Evolutionary conservation across 2,113 vertebrate genomes (phyloP).

Genomic region (Uropsilus gracilis): DNA sequence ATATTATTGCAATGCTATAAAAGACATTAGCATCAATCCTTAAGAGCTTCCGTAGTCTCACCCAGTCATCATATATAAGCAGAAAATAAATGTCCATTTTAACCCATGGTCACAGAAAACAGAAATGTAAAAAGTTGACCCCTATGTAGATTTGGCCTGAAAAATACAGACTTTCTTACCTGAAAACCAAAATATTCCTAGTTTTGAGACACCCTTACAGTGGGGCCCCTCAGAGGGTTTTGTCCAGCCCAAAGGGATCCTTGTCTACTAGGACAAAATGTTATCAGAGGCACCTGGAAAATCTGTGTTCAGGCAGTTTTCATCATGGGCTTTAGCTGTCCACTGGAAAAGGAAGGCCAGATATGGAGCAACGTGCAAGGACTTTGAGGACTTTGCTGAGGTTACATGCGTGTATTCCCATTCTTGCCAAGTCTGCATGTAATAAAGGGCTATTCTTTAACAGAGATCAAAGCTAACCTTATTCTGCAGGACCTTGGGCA

Average conservation of each 20-base stretch:
- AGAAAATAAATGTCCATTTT: not conserved
- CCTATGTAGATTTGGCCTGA: not conserved
- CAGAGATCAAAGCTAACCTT: not conserved
- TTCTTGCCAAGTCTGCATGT: not conserved
- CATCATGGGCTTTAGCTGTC: too few species aligned
- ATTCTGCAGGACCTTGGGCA: not conserved
- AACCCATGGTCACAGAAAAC: not conserved
- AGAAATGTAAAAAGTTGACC: not conserved
- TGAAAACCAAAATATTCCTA: not conserved
- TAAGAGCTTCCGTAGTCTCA: not conserved
- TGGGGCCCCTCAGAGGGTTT: not conserved
- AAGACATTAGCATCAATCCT: not conserved
- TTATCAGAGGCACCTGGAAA: too few species aligned
- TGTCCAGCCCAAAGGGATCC: not conserved
- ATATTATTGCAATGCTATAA: not conserved
- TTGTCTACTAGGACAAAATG: not conserved
- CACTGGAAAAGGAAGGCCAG: not conserved
- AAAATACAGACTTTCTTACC: not conserved
- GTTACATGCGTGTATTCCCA: not conserved
- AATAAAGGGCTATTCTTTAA: not conserved
- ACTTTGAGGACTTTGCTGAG: not conserved
- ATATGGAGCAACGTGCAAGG: rapidly evolving
- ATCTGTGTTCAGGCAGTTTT: not conserved
- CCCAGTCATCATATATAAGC: not conserved
- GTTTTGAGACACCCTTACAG: not conserved